Evolutionary conservation across 2,888 invertebrate genomes (phyloP).

Genomic region (Hofmannophila pseudospretella): DNA sequence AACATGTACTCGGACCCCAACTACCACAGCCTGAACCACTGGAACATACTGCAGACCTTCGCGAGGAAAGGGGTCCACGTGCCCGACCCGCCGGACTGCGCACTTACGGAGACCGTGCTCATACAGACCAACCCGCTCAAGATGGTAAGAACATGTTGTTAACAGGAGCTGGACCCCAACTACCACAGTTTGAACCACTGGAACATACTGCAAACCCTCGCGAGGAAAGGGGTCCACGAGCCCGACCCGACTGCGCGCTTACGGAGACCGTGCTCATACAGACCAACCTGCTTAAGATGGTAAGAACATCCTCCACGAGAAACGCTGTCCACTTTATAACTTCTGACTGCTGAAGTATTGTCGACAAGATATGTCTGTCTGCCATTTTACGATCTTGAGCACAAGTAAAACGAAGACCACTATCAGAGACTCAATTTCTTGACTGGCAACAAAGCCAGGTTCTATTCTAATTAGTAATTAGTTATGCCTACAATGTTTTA

Average conservation of each 20-base stretch:
- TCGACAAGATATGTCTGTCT: too few relatives aligned
- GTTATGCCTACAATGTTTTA: too few relatives aligned
- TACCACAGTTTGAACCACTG: conserved; percentile 97
- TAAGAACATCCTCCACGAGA: too few relatives aligned
- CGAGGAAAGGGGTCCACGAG: conserved; percentile 93
- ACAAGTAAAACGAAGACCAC: too few relatives aligned
- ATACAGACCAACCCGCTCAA: conserved; percentile 96
- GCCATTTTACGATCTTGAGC: too few relatives aligned
- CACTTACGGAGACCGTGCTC: conserved; percentile 96
- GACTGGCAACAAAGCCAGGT: too few relatives aligned
- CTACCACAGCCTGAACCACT: conserved; percentile 96
- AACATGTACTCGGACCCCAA: conserved; percentile 98
- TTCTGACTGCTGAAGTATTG: too few relatives aligned
- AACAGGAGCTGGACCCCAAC: conserved; percentile 85
- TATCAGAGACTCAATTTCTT: too few relatives aligned
- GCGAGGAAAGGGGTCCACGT: conserved; percentile 94
- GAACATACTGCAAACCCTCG: conserved; percentile 95
- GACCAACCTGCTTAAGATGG: conserved; percentile 96
- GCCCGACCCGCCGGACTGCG: conserved; percentile 88
- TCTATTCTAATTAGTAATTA: too few relatives aligned
- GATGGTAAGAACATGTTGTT: conserved; percentile 82
- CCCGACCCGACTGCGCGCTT: conserved; percentile 90
- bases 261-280: conserved; percentile 97
- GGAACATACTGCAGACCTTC: conserved; percentile 95
- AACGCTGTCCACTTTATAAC: too few relatives aligned